Base-by-base conservation (phyloP, 1,140 invertebrate species). In the Oryzaephilus surinamensis region DNA sequence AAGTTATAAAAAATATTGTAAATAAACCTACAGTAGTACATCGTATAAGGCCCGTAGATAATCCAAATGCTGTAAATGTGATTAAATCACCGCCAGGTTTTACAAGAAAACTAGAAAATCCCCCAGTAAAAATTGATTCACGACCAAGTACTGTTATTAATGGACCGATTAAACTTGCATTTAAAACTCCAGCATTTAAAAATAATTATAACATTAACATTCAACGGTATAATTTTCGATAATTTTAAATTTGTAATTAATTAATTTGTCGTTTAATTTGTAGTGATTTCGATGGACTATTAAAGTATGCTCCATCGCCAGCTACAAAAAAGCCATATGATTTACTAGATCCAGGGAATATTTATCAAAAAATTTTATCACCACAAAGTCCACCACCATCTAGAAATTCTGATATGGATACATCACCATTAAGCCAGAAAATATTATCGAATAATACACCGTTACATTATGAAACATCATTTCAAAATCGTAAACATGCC, bases 181-280 rank as follows among this genome's bases (percentile, higher is more conserved):
- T 57, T 48, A 62, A 62, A 45, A 62, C 58, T 17, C 42, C 45
- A 16, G 57, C 52, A 29, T 62, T 62, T 33, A 60, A 57, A 43
- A 55, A 54, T 44, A 43, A 45, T 43, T 55, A 60, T 43, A 60
- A 62, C 46, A 61, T 60, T 50, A 35, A 51, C 37, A 46, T n/a
- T n/a, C n/a, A n/a, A n/a, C n/a, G n/a, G n/a, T n/a, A n/a, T n/a
- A n/a, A n/a, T n/a, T n/a, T n/a, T n/a, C n/a, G n/a, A n/a, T n/a
- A n/a, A n/a, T n/a, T n/a, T n/a, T n/a, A n/a, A n/a, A n/a, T n/a
- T n/a, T n/a, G n/a, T n/a, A n/a, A n/a, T n/a, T n/a, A n/a, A n/a
- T n/a, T n/a, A n/a, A n/a, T n/a, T n/a, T 27, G 4, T 11, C 15
- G 10, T 20, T 20, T 27, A 19, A 36, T 43, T 46, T 44, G n/a